phyloP scores from a whole-genome alignment of 2,113 vertebrate genomes.

The Raja brachyura region DNA sequence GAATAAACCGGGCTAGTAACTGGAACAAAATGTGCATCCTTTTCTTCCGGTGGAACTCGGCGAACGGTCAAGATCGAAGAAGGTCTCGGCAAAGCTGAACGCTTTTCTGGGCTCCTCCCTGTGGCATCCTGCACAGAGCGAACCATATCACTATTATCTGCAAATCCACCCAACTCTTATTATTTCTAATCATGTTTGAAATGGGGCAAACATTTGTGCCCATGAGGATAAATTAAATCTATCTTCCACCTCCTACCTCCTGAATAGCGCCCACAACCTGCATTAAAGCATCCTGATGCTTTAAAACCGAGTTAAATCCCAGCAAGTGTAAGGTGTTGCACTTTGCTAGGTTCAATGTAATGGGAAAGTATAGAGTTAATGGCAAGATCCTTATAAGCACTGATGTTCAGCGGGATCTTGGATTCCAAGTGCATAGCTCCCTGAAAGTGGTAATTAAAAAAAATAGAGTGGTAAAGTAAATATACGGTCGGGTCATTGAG shows the following conservation, averaged over 20 bases:
- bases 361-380: no score
- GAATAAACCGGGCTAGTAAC: conserved; percentile 83
- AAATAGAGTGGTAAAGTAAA: no score
- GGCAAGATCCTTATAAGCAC: no score
- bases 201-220: neutral
- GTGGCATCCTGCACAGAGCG: conserved; percentile 70
- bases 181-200: neutral
- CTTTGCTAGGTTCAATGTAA: no score
- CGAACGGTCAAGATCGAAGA: conserved; percentile 79
- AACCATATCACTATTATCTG: conserved; percentile 8
- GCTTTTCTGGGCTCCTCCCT: conserved; percentile 81
- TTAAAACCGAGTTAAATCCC: neutral
- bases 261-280: no score
- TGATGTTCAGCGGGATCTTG: no score
- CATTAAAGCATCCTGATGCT: neutral
- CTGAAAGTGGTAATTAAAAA: no score
- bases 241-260: no score
- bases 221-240: neutral
- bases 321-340: no score
- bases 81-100: conserved; percentile 79
- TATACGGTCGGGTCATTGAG: no score
- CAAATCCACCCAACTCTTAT: neutral
- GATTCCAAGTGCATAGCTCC: no score
- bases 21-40: conserved; percentile 85
- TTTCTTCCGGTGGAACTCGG: conserved; percentile 65